These are phyloP conservation scores for Lordiphosa andalusiaca DNA, from an alignment of 2,888 invertebrate genomes.

Conservation along the genomic window DNA sequence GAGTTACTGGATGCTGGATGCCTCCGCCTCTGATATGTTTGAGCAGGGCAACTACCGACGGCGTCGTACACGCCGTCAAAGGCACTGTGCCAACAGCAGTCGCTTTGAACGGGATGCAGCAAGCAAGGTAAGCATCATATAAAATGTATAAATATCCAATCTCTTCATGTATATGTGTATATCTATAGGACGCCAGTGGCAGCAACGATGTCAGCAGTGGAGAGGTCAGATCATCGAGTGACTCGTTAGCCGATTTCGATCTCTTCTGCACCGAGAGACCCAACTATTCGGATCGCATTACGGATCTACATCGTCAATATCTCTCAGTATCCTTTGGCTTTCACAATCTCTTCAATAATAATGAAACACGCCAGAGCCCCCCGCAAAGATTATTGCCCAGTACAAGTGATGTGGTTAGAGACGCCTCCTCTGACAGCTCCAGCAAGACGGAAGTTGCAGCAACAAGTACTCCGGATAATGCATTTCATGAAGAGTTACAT, in stretches of 20 bases:
- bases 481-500: slow-evolving; percentile 51
- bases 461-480: slow-evolving; percentile 40
- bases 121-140: slow-evolving; percentile 44
- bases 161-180: neutral
- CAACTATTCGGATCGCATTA: slow-evolving; percentile 79
- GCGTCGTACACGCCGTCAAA: slow-evolving; percentile 84
- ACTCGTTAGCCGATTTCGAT: slow-evolving; percentile 54
- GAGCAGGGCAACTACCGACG: slow-evolving; percentile 93
- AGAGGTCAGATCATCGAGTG: slow-evolving; percentile 42
- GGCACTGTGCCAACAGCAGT: slow-evolving; percentile 74
- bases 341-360: slow-evolving; percentile 76
- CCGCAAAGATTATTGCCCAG: slow-evolving; percentile 20
- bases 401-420: slow-evolving; percentile 14
- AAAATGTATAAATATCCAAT: neutral
- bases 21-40: slow-evolving; percentile 91
- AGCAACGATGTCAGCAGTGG: slow-evolving; percentile 39
- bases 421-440: slow-evolving; percentile 37
- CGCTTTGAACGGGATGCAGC: slow-evolving; percentile 57
- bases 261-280: slow-evolving; percentile 62
- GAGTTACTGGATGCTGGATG: slow-evolving; percentile 90
- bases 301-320: slow-evolving; percentile 79
- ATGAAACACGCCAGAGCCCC: slow-evolving; percentile 22
- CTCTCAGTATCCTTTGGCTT: slow-evolving; percentile 78
- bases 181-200: slow-evolving; percentile 41
- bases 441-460: slow-evolving; percentile 26